Percentiles rank a stretch among this genome's conserved stretches.
phyloP scores from a whole-genome alignment of 2,797 vertebrate species.

The Bradypodion ventrale region DNA sequence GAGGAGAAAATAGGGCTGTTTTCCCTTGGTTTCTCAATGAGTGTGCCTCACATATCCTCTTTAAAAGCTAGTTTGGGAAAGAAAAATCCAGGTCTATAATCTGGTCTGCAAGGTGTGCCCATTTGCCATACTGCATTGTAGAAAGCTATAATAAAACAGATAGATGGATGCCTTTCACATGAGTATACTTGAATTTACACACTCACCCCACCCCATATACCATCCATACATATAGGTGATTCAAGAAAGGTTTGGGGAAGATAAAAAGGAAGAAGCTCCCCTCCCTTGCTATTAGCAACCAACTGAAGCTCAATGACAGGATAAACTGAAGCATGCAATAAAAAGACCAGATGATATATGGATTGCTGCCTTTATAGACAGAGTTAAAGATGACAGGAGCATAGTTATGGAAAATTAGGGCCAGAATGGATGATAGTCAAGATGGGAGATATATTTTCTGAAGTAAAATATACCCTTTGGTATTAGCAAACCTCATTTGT shows the following conservation, averaged over 20 bases:
- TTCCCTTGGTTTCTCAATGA: no score
- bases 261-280: no score
- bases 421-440: background rate
- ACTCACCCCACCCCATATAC: background rate
- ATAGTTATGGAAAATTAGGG: background rate
- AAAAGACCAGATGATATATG: background rate
- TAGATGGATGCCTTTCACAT: background rate
- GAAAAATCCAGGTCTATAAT: background rate
- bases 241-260: no score
- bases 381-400: background rate
- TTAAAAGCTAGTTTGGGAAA: background rate
- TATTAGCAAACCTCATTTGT: background rate
- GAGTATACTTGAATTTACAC: background rate
- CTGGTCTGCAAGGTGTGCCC: background rate
- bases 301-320: no score
- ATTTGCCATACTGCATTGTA: background rate
- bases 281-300: no score
- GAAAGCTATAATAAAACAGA: background rate
- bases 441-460: background rate
- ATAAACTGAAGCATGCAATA: no score
- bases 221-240: no score
- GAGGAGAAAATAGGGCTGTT: no score
- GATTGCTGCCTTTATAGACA: no score
- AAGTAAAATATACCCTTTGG: no score
- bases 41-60: background rate